Base-by-base conservation (phyloP, 2,113 vertebrate genomes). In the Gorsachius goisagi region DNA sequence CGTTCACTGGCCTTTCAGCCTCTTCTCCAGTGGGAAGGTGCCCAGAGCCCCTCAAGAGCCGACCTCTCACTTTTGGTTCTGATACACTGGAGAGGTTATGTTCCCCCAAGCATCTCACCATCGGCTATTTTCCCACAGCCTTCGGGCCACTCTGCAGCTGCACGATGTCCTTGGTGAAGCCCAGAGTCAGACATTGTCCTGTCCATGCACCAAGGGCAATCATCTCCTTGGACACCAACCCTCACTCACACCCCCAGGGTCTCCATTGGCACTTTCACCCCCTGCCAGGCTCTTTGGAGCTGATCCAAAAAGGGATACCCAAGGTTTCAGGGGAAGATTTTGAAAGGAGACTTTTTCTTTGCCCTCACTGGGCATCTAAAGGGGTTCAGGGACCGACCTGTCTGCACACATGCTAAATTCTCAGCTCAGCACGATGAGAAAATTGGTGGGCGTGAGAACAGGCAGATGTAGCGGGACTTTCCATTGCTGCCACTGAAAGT, bases 391-490 rank as follows among this genome's bases (percentile, higher is more conserved):
- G 53, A 62, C 10, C 1, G 6, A 8, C 9, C 6, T 73, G 12
- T 58, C 35, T 3, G 1, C 1, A 0, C 0, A 1, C 11, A 1
- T 23, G 28, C 3, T 28, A 1, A 28, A 4, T 35, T 58, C 79
- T 78, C 67, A 49, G 39, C 3, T 27, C 39, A 58, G 27, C 30
- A 9, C 4, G 28, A 24, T 33, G 66, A 47, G 53, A 55, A 59
- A 66, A 41, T 21, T 2, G 3, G 50, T 74, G 60, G 32, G 11
- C 1, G 5, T 33, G 37, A 37, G n/a, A 84, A 50, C 19, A 33
- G 64, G 64, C 5, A 12, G 68, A 59, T 27, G 60, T 78, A 32
- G 26, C 63, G 32, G 66, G 64, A 44, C 18, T 66, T 88, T 80
- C 59, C 55, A 12, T 12, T 47, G 60, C 72, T 90, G 83, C 52